Base-by-base conservation (phyloP, 2,113 vertebrate species). In the Erythrocercus mccallii region DNA sequence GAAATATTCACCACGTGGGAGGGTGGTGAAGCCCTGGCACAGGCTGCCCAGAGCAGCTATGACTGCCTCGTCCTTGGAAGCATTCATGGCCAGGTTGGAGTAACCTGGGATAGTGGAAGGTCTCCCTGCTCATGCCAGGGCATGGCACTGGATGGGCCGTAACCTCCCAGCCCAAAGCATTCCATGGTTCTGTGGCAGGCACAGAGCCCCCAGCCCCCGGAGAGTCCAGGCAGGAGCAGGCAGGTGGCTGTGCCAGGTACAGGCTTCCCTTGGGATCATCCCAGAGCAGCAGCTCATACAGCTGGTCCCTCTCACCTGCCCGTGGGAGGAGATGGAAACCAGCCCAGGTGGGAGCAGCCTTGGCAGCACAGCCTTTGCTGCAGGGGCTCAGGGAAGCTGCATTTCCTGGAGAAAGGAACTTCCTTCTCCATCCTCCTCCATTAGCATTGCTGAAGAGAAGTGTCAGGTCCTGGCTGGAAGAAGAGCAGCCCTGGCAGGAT, bases 171-270 rank as follows among this genome's bases (percentile, higher is more conserved):
- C 9, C n/a, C 25, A 61, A 42, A 16, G 17, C 17, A 27, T 33
- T 48, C 47, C 24, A 6, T 6, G 35, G 2, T 31, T 47, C 30
- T 12, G 1, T 35, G 79, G 62, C 54, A 47, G 70, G 54, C 62
- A 47, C 69, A 11, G n/a, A 31, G 48, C 24, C 37, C 44, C 37
- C 30, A 60, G 73, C 57, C 53, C 44, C 22, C 0, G 1, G 23
- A 16, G 38, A 40, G 48, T 12, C 48, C 72, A 18, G 73, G 82
- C 80, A 45, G 50, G 48, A 0, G 0, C 1, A 0, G 48, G 66
- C 22, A n/a, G 51, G 47, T n/a, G 4, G 1, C 85, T 37, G 42
- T 10, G 7, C 77, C 2, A 15, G 77, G 53, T 37, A 56, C 2
- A 3, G 37, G 45, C 18, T 66, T 17, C 61, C 66, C 71, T 35